A percentile compares a stretch with the other conserved stretches of the same genome.
Evolutionary conservation across 2,888 invertebrate genomes (phyloP).

Genomic region (Fabriciana adippe): DNA sequence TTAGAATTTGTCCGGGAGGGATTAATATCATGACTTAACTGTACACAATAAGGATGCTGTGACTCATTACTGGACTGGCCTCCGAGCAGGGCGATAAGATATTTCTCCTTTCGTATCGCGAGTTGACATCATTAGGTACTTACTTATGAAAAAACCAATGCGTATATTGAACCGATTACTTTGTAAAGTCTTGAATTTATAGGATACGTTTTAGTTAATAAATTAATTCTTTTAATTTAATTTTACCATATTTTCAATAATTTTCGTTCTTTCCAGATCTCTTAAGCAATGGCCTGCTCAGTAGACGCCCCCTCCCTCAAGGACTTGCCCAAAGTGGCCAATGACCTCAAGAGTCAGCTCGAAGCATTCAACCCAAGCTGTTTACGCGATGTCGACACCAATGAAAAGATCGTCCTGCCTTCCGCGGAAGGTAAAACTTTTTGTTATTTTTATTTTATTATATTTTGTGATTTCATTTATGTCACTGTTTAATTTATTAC

Average conservation of each 20-base stretch:
- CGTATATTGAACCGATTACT: no score
- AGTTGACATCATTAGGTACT: no score
- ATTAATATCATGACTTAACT: no score
- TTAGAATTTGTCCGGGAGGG: no score
- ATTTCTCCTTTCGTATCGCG: no score
- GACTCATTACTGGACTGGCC: no score
- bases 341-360: conserved; percentile 94
- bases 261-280: conserved; percentile 49
- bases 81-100: no score
- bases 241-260: not conserved
- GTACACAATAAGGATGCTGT: no score
- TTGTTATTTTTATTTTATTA: not conserved
- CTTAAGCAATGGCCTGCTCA: conserved; percentile 81
- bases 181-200: no score
- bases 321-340: conserved; percentile 95
- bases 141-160: no score
- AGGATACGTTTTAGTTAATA: no score
- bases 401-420: conserved; percentile 95
- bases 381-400: conserved; percentile 93
- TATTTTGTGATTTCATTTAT: not conserved
- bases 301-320: conserved; percentile 89
- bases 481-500: not conserved
- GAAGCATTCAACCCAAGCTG: conserved; percentile 94
- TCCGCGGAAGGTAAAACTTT: conserved; percentile 91
- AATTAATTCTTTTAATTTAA: not conserved